Evolutionary conservation across 2,797 vertebrate species (phyloP).

Genomic region (Aselliscus stoliczkanus): DNA sequence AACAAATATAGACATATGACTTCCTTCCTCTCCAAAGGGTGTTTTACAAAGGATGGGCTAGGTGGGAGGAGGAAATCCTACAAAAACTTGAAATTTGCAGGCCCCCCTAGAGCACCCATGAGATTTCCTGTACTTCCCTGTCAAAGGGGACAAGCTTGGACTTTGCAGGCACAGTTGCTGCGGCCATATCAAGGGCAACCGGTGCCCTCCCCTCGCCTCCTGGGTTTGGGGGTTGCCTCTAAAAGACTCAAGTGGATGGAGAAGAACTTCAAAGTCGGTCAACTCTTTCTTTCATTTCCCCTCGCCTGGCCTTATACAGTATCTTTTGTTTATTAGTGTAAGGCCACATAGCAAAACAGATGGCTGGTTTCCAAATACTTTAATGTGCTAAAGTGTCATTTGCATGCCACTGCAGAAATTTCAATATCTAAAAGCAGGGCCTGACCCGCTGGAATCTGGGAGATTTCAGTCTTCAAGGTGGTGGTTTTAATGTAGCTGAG

Average conservation of each 20-base stretch:
- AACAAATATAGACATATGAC: slow-evolving; percentile 30
- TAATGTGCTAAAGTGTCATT: slow-evolving; percentile 83
- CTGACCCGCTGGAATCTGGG: slow-evolving; percentile 69
- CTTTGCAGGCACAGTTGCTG: slow-evolving; percentile 56
- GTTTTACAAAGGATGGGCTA: slow-evolving; percentile 34
- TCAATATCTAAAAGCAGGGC: slow-evolving; percentile 82
- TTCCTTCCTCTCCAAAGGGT: slow-evolving; percentile 44
- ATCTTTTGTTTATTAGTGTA: slow-evolving; percentile 86
- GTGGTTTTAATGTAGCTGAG: slow-evolving; percentile 62
- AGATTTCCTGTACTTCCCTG: slow-evolving; percentile 69
- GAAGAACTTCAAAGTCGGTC: slow-evolving; percentile 77
- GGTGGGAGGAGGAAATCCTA: neutral
- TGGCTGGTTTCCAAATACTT: slow-evolving; percentile 82
- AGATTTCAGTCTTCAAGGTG: slow-evolving; percentile 69
- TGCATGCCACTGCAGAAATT: slow-evolving; percentile 80
- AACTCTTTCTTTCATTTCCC: slow-evolving; percentile 78
- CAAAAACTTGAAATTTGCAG: slow-evolving; percentile 42
- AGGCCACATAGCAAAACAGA: slow-evolving; percentile 84
- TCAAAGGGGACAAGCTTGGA: slow-evolving; percentile 69
- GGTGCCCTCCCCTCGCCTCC: slow-evolving; percentile 54
- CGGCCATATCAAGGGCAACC: slow-evolving; percentile 81
- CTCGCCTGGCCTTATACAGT: slow-evolving; percentile 75
- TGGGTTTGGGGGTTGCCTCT: slow-evolving; percentile 56
- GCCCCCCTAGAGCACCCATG: slow-evolving; percentile 19
- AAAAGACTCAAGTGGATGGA: slow-evolving; percentile 72